These are phyloP conservation scores for Callopanchax toddi DNA, from an alignment of 2,113 vertebrate species.

Conservation along the genomic window DNA sequence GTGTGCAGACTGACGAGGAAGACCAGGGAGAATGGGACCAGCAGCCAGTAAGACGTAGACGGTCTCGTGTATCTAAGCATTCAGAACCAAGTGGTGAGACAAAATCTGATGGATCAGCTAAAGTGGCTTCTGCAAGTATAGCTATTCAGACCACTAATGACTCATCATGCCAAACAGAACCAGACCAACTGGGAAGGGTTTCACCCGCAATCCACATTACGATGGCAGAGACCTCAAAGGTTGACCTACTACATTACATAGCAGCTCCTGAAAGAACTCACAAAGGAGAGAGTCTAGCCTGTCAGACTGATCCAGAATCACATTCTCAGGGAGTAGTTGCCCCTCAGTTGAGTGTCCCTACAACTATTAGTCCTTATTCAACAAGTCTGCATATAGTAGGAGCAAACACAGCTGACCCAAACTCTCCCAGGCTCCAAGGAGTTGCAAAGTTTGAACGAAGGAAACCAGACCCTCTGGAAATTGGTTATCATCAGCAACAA, in stretches of 20 bases:
- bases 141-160: slow-evolving; percentile 96
- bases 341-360: slow-evolving; percentile 89
- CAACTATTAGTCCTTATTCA: slow-evolving; percentile 92
- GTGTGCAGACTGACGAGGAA: slow-evolving; percentile 96
- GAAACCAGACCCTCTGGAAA: slow-evolving; percentile 96
- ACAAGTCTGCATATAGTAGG: slow-evolving; percentile 91
- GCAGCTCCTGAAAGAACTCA: slow-evolving; percentile 94
- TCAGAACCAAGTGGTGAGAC: slow-evolving; percentile 83
- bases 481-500: slow-evolving; percentile 91
- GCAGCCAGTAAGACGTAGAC: slow-evolving; percentile 91
- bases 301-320: slow-evolving; percentile 93
- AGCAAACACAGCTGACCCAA: slow-evolving; percentile 81
- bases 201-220: slow-evolving; percentile 98
- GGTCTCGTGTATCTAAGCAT: slow-evolving; percentile 89
- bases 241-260: slow-evolving; percentile 94
- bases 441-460: slow-evolving; percentile 91
- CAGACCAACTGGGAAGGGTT: slow-evolving; percentile 87
- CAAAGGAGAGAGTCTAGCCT: slow-evolving; percentile 94
- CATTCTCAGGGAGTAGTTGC: slow-evolving; percentile 87
- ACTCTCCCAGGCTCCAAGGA: slow-evolving; percentile 80
- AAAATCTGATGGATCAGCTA: slow-evolving; percentile 81
- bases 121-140: slow-evolving; percentile 85
- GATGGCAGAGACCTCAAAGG: slow-evolving; percentile 89
- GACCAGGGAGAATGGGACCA: slow-evolving; percentile 93
- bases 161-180: slow-evolving; percentile 95